Evolutionary conservation across 2,797 vertebrate species (phyloP).

Genomic region (Tadarida brasiliensis): DNA sequence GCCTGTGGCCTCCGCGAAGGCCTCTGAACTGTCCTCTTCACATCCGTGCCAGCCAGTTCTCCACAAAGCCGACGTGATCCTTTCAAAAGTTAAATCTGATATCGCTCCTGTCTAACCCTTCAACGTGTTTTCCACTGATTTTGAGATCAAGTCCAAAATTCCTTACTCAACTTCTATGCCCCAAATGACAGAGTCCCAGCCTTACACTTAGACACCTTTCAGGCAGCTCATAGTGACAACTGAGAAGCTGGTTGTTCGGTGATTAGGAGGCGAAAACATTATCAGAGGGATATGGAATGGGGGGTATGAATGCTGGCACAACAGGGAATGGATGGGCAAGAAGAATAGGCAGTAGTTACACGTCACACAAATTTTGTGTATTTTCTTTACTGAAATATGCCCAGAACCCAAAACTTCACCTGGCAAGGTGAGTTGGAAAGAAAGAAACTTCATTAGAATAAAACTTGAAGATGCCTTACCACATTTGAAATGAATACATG

Average conservation of each 20-base stretch:
- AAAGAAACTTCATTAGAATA: background rate
- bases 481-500: conserved; percentile 10
- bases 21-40: background rate
- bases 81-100: background rate
- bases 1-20: background rate
- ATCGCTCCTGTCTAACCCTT: background rate
- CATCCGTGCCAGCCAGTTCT: background rate
- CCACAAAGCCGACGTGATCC: background rate
- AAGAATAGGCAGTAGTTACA: background rate
- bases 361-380: background rate
- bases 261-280: background rate
- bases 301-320: background rate
- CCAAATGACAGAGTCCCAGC: background rate
- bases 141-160: background rate
- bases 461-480: background rate
- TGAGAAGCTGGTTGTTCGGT: background rate
- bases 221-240: background rate
- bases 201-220: background rate
- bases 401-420: background rate
- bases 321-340: background rate
- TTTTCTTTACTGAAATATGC: background rate
- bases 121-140: background rate
- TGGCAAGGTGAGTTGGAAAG: background rate
- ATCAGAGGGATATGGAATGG: background rate
- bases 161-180: background rate